A percentile compares a stretch with the other conserved stretches of the same genome.
Evolutionary conservation across 2,113 vertebrate species (phyloP).

Genomic region (Embiotoca jacksoni): DNA sequence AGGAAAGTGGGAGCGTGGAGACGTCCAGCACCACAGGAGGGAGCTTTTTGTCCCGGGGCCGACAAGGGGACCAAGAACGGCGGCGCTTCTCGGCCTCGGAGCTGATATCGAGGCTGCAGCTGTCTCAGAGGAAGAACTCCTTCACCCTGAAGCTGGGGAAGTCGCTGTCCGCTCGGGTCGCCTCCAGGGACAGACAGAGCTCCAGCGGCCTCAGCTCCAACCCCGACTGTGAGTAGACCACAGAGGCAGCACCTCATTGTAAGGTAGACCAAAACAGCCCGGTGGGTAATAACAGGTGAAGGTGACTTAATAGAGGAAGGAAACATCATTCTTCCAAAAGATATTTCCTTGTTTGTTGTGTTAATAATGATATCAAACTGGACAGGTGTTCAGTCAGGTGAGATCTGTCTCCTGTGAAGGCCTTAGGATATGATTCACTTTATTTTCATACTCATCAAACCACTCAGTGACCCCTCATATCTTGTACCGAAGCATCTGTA

Average conservation of each 20-base stretch:
- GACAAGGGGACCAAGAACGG: slow-evolving; percentile 84
- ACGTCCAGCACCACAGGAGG: slow-evolving; percentile 28
- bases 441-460: no score
- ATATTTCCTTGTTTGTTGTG: no score
- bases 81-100: slow-evolving; percentile 93
- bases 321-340: no score
- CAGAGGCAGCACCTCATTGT: not conserved
- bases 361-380: no score
- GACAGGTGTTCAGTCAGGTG: no score
- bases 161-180: slow-evolving; percentile 85
- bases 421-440: no score
- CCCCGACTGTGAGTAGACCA: slow-evolving; percentile 79
- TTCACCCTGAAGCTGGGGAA: slow-evolving; percentile 89
- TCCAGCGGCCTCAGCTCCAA: slow-evolving; percentile 71
- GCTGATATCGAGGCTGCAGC: slow-evolving; percentile 90
- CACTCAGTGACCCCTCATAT: no score
- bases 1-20: slow-evolving; percentile 37
- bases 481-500: no score
- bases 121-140: slow-evolving; percentile 87
- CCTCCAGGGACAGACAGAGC: slow-evolving; percentile 78
- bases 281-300: not conserved
- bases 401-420: no score
- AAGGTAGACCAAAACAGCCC: not conserved
- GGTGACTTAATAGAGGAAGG: not conserved
- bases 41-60: slow-evolving; percentile 47